phyloP scores from a whole-genome alignment of 2,113 vertebrate species.

The Brachypodius melanocephalos region DNA sequence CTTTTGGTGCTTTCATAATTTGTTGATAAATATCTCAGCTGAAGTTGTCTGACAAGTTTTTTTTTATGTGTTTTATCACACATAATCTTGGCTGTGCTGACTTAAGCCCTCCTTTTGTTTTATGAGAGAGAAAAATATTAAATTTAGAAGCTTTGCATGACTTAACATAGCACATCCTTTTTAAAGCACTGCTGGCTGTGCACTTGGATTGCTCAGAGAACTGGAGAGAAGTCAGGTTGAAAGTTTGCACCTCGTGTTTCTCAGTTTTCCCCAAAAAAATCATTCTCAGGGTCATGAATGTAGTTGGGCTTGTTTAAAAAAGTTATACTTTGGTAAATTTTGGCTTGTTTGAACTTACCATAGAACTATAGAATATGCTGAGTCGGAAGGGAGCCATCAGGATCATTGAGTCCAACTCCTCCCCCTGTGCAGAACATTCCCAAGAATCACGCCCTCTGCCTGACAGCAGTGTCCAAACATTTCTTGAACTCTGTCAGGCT shows the following conservation, averaged over 20 bases:
- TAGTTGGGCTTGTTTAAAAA: neutral
- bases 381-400: neutral
- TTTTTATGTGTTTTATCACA: no score
- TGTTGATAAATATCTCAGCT: neutral
- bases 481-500: neutral
- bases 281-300: neutral
- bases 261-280: neutral
- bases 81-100: neutral
- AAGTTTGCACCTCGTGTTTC: neutral
- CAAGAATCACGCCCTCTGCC: neutral
- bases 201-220: neutral
- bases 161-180: neutral
- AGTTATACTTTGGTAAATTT: neutral
- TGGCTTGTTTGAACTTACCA: neutral
- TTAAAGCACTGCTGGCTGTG: neutral
- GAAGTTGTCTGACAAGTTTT: neutral
- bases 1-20: neutral
- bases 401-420: neutral
- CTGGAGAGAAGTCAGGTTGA: neutral
- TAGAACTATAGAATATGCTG: neutral
- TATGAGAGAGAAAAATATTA: neutral
- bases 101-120: neutral
- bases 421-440: fast-evolving
- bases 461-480: fast-evolving
- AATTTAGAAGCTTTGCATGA: neutral